phyloP scores from a whole-genome alignment of 2,888 invertebrate genomes.

The Cecidostiba fungosa region DNA sequence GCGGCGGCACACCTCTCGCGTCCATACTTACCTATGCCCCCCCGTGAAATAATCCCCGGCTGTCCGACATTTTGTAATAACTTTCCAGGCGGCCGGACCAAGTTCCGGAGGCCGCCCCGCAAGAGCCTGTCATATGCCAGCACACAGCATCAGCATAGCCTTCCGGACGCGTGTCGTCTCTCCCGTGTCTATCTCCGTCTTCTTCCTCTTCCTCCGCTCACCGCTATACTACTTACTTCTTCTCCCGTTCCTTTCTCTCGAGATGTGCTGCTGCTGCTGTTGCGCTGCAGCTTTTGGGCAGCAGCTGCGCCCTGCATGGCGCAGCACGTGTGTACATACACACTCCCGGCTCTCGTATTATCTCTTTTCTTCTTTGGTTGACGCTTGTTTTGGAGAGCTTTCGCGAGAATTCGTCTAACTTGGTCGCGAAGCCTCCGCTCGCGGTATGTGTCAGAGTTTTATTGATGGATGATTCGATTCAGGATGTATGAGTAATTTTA shows the following conservation, averaged over 20 bases:
- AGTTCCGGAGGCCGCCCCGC: constrained; percentile 7
- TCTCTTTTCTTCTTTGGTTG: not conserved
- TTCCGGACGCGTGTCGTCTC: constrained; percentile 4
- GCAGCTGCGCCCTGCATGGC: constrained; percentile 48
- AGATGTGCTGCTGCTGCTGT: not conserved
- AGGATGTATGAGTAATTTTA: not conserved
- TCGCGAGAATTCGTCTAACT: not conserved
- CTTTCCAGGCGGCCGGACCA: not conserved
- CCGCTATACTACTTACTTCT: constrained; percentile 4
- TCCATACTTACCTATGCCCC: constrained; percentile 9
- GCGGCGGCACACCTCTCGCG: constrained; percentile 7
- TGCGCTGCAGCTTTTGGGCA: constrained; percentile 23
- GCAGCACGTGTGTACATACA: constrained; percentile 43
- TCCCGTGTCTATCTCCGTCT: constrained; percentile 8
- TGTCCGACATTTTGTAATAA: constrained; percentile 24
- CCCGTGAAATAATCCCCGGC: not conserved
- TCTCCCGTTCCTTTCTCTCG: not conserved
- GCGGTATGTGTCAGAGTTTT: not conserved
- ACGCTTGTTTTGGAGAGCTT: not conserved
- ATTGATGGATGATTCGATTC: not conserved
- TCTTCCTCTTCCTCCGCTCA: not conserved
- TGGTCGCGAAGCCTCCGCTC: not conserved
- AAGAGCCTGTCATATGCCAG: constrained; percentile 11
- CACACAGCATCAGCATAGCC: not conserved
- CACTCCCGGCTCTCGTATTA: constrained; percentile 5